phyloP scores from a whole-genome alignment of 1,140 invertebrate species.

The Pogonognathellus flavescens region DNA sequence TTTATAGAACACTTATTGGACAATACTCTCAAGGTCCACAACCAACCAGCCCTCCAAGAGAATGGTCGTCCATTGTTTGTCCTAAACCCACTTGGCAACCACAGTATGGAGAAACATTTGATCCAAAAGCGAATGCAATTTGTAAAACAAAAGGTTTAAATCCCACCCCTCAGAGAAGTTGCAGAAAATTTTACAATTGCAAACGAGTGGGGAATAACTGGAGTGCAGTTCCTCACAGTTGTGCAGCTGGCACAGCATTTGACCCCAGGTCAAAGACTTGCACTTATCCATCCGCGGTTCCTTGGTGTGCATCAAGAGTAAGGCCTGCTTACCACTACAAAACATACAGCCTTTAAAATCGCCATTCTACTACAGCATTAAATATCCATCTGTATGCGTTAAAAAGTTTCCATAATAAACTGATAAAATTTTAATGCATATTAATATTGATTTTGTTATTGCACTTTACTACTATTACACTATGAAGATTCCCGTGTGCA shows the following conservation, averaged over 20 bases:
- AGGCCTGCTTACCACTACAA: not conserved
- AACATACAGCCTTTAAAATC: conserved; percentile 1
- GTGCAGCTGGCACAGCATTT: conserved; percentile 64
- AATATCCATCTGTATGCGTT: too few relatives aligned
- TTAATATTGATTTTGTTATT: too few relatives aligned
- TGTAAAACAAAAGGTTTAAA: not conserved
- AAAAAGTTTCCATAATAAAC: too few relatives aligned
- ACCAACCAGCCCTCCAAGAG: conserved; percentile 19
- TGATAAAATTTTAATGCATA: too few relatives aligned
- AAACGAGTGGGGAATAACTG: not conserved
- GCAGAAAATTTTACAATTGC: conserved; percentile 20
- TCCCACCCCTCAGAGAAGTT: not conserved
- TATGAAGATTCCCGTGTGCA: too few relatives aligned
- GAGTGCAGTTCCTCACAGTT: conserved; percentile 35
- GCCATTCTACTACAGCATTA: too few relatives aligned
- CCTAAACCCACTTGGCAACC: not conserved
- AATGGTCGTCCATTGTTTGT: not conserved
- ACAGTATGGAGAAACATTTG: not conserved
- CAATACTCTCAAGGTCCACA: conserved; percentile 33
- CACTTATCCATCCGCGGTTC: conserved; percentile 60
- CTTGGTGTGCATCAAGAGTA: conserved; percentile 12
- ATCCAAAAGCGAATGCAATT: not conserved
- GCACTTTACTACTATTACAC: too few relatives aligned
- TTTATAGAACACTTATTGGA: conserved; percentile 64
- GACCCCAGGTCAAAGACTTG: conserved; percentile 60